phyloP scores from a whole-genome alignment of 2,888 invertebrate genomes.

The Eupithecia tripunctaria region DNA sequence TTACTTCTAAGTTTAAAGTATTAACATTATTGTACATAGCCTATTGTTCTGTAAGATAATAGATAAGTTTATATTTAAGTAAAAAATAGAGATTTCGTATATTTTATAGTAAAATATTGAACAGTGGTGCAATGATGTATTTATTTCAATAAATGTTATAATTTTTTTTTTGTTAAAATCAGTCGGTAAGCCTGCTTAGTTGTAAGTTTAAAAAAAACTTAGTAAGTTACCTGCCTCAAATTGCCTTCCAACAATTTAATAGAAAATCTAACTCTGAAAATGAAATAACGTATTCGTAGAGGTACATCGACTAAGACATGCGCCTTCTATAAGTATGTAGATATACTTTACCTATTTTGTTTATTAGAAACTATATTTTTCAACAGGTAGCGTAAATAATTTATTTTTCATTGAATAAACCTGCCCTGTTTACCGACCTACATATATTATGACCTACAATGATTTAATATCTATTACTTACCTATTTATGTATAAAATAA shows the following conservation, averaged over 20 bases:
- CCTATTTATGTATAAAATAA: neutral
- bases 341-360: too few species aligned
- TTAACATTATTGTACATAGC: conserved; percentile 43
- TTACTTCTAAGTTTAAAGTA: conserved; percentile 35
- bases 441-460: too few species aligned
- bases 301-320: neutral
- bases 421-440: neutral
- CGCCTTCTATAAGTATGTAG: neutral
- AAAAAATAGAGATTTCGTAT: conserved; percentile 11
- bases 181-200: neutral
- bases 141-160: conserved; percentile 32
- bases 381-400: neutral
- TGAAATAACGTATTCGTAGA: neutral
- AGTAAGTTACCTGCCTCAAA: neutral
- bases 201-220: neutral
- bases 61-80: conserved; percentile 24
- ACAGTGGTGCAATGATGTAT: conserved; percentile 48
- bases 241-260: neutral
- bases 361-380: neutral
- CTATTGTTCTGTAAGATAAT: conserved; percentile 42
- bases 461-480: too few species aligned
- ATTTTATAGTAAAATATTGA: conserved; percentile 26
- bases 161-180: neutral
- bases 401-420: neutral
- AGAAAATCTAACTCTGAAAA: neutral